These are phyloP conservation scores for Pungitius pungitius DNA, from an alignment of 2,113 vertebrate species.

Conservation along the genomic window DNA sequence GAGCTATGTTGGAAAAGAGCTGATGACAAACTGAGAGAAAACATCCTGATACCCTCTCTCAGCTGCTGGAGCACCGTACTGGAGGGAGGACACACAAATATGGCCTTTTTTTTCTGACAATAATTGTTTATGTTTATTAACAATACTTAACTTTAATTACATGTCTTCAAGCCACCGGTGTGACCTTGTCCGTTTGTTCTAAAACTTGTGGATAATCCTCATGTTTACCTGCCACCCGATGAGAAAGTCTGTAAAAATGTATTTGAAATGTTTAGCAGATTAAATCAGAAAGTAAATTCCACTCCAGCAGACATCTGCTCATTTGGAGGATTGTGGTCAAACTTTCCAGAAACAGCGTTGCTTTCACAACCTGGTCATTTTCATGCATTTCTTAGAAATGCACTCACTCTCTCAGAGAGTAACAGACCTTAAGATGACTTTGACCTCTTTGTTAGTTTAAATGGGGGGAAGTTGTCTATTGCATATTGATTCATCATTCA, in stretches of 20 bases:
- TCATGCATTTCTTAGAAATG: slow-evolving; percentile 3
- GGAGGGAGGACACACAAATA: slow-evolving; percentile 38
- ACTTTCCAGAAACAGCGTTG: slow-evolving; percentile 22
- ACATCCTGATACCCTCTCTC: slow-evolving; percentile 70
- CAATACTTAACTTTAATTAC: neutral
- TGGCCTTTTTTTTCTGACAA: neutral
- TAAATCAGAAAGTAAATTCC: slow-evolving; percentile 14
- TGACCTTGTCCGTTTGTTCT: neutral
- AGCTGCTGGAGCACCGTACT: slow-evolving; percentile 45
- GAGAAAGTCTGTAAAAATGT: slow-evolving; percentile 3
- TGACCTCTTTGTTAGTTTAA: no score
- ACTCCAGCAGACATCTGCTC: slow-evolving; percentile 19
- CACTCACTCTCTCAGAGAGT: neutral
- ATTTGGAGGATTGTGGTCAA: slow-evolving; percentile 5
- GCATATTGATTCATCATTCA: neutral
- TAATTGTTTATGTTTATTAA: neutral
- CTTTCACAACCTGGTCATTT: slow-evolving; percentile 17
- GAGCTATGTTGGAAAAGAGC: slow-evolving; percentile 26
- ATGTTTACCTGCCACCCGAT: slow-evolving; percentile 5
- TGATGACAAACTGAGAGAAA: slow-evolving; percentile 35
- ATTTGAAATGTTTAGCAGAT: slow-evolving; percentile 3
- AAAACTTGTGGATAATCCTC: neutral
- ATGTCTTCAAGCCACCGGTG: neutral
- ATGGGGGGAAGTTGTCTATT: neutral
- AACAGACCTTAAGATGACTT: no score